Base-by-base conservation (phyloP, 1,140 invertebrate genomes). In the Grapholita molesta region DNA sequence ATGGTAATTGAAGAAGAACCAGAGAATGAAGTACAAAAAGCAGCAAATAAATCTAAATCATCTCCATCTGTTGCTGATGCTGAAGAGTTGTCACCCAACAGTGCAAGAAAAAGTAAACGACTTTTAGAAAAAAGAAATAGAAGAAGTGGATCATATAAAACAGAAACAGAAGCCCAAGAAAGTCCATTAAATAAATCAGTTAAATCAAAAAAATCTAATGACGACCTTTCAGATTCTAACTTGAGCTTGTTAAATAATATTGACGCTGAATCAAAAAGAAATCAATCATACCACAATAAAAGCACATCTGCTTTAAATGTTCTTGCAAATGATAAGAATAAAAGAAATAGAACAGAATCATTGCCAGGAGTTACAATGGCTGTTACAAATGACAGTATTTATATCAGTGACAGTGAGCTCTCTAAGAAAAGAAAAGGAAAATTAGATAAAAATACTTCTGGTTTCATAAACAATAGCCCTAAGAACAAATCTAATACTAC, bases 261-360 rank as follows among this genome's bases (percentile, higher is more conserved):
- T 28, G 55, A 61, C 5, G 15, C 55, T 15, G 24, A 61, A 8
- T 8, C 23, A 9, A 61, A 61, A 61, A 61, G 30, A 30, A 61
- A 61, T 15, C 30, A 8, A 28, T 28, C 15, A 28, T 30, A 61
- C 18, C 25, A 15, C 55, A 61, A 61, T 7, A 61, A 30, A 61
- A 61, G 55, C 25, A 21, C 25, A 11, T n/a, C 55, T 18, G 24
- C 25, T n/a, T 28, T 61, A 30, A n/a, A 28, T 7, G 15, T 11
- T 28, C 3, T 11, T 25, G 30, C 4, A 38, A 30, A 23, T 25
- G 24, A 48, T 35, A 30, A 32, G 23, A 70, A 1, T 38, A 86
- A 83, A 66, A 79, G 86, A 69, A 71, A 73, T 33, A 80, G 85
- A 81, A 85, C 84, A 15, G 85, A 83, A 72, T 87, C 86, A 55